Base-by-base conservation (phyloP, 2,888 invertebrate genomes). In the Aphodius granarius region DNA sequence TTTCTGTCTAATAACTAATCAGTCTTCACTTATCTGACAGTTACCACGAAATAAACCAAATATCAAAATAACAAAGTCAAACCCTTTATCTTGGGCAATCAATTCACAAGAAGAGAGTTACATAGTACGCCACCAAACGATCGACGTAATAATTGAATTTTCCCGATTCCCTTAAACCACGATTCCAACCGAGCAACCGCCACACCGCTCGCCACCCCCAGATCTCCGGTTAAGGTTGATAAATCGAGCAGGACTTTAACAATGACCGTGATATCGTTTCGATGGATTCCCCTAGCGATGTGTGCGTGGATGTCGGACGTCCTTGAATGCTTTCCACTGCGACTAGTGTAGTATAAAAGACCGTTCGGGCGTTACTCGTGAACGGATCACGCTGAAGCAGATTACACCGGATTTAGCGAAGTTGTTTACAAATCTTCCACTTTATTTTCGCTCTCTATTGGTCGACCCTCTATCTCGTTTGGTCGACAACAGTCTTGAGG, bases 361-460 rank as follows among this genome's bases (percentile, higher is more conserved):
- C 43, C 43, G 43, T 13, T 43, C 43, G 43, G 43, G 43, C 43
- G 13, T 43, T 43, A 43, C 43, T 43, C 13, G 43, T 13, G 43
- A 13, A 43, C 43, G 43, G 13, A 43, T 13, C 43, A 13, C 43
- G 13, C 43, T 43, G 43, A 43, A 43, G 43, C 21, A 68, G 68
- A 68, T 68, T 68, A 68, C 68, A 22, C 21, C 20, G n/a, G 68
- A 68, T 68, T 16, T 22, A 22, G n/a, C 21, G 22, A 68, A 68
- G 68, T 68, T 68, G 68, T 68, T 68, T 68, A 68, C 68, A 68
- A 68, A 68, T 68, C 68, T 68, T 68, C 68, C 22, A 68, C 68
- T 68, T 68, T 68, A 68, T 68, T 68, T 68, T 68, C 68, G 6
- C 17, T 21, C 68, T 19, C 22, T 68, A 19, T 20, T 21, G 65